Percentiles rank a stretch among this genome's conserved stretches.
Conservation (phyloP, 2,888 invertebrate species). For the Cantharis rufa region DNA sequence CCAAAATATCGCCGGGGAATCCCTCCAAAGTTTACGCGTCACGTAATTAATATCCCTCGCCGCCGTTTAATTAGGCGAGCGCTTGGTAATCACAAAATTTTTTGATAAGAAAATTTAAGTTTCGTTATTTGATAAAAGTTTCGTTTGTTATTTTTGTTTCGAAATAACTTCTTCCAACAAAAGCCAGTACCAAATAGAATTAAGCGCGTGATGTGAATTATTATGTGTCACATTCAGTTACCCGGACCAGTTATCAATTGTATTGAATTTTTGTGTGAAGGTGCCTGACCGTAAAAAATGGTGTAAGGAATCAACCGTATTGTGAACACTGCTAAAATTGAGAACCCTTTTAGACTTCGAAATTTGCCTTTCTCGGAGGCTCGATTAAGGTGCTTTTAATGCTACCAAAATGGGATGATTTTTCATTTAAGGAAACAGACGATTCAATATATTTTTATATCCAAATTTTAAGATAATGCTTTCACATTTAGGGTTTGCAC, state of each 20-base stretch:
- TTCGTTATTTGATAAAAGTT: background rate
- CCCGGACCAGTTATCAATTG: slow-evolving; percentile 3
- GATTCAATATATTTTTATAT: background rate
- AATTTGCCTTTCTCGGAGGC: background rate
- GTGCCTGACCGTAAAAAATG: background rate
- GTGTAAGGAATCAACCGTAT: slow-evolving; percentile 1
- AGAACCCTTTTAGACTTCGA: background rate
- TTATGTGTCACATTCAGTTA: slow-evolving; percentile 1
- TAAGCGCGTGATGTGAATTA: slow-evolving; percentile 4
- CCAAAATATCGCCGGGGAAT: background rate
- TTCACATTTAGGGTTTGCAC: background rate
- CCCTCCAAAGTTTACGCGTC: background rate
- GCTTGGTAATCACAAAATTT: background rate
- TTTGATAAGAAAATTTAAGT: background rate
- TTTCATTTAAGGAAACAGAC: background rate
- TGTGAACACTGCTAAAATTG: background rate
- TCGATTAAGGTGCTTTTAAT: background rate
- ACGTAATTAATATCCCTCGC: background rate
- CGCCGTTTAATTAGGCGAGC: background rate
- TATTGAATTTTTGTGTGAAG: slow-evolving; percentile 4
- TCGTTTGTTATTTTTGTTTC: background rate
- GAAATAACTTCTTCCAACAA: background rate
- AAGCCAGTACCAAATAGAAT: background rate
- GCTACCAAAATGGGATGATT: background rate
- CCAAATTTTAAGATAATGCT: background rate